Base-by-base conservation (phyloP, 2,113 vertebrate species). In the Crocuta crocuta region DNA sequence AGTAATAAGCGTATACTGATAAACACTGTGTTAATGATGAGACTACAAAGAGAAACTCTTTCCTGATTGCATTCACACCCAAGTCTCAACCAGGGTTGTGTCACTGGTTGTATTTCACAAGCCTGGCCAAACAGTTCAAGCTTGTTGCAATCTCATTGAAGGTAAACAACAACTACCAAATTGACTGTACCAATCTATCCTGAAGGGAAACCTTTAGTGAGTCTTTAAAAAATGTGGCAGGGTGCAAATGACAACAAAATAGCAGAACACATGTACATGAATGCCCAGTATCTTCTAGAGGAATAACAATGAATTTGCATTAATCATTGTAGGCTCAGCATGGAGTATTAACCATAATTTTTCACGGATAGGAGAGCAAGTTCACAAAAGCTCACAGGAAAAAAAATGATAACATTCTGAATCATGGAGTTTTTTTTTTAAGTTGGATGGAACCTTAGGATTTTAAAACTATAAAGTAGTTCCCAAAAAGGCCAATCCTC, bases 31-130 rank as follows among this genome's bases (percentile, higher is more conserved):
- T 45, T 45, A n/a, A 61, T 70, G 16, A 65, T 5, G 71, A 76
- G 43, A 3, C n/a, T 23, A 15, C 78, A 74, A 70, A 63, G 31
- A 71, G 81, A 61, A 93, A 55, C 50, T 6, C 33, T n/a, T 86
- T 95, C 82, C 91, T 79, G 65, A 84, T 78, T 92, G 28, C 61
- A 7, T 79, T 96, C 89, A 79, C 50, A 79, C 21, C 61, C 21
- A 0, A 86, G 58, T 92, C 85, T 89, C 89, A 85, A 50, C 35
- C 55, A 95, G 39, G 2, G 31, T 97, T 97, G 92, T 73, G 94
- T 81, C 94, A 89, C 78, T 31, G 65, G 45, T 48, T 71, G 15
- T 65, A 82, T 97, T 97, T 94, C n/a, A 45, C 71, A 91, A 97
- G 43, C 58, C 33, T 58, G 2, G 10, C 53, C 58, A 71, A 81